Percentiles rank a stretch among this genome's conserved stretches.
phyloP scores from a whole-genome alignment of 2,888 invertebrate genomes.

The Aphrophora alni region DNA sequence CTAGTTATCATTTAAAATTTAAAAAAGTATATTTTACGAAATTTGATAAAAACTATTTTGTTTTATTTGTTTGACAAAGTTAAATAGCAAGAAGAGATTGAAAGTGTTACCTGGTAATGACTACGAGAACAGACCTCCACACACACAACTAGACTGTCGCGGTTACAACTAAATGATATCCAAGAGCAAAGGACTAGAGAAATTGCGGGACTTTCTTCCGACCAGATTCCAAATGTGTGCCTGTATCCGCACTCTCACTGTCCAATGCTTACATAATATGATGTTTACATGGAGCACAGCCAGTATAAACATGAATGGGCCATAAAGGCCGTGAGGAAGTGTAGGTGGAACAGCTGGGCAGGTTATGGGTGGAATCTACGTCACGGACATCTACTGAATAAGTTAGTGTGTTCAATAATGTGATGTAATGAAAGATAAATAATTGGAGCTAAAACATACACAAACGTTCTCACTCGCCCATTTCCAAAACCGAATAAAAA shows the following conservation, averaged over 20 bases:
- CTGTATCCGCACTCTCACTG: constrained; percentile 2
- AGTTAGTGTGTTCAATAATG: too few species aligned
- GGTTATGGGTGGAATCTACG: too few species aligned
- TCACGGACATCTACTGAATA: too few species aligned
- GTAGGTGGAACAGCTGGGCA: background rate
- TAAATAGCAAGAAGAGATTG: too few species aligned
- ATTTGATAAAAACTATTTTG: too few species aligned
- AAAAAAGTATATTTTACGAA: too few species aligned
- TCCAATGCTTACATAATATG: background rate
- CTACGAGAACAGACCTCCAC: background rate
- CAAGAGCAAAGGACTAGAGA: background rate
- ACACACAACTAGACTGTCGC: background rate
- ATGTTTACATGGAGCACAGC: background rate
- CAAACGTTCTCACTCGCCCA: too few species aligned
- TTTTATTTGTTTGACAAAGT: too few species aligned
- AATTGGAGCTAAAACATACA: too few species aligned
- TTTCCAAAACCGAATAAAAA: too few species aligned
- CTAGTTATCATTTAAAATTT: too few species aligned
- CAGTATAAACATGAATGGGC: background rate
- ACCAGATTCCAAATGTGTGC: constrained; percentile 3
- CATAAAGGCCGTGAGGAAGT: background rate
- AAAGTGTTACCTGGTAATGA: background rate
- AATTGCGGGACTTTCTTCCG: background rate
- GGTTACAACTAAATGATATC: background rate
- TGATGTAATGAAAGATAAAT: too few species aligned